Evolutionary conservation across 2,888 invertebrate genomes (phyloP).

Genomic region (Chesias legatella): DNA sequence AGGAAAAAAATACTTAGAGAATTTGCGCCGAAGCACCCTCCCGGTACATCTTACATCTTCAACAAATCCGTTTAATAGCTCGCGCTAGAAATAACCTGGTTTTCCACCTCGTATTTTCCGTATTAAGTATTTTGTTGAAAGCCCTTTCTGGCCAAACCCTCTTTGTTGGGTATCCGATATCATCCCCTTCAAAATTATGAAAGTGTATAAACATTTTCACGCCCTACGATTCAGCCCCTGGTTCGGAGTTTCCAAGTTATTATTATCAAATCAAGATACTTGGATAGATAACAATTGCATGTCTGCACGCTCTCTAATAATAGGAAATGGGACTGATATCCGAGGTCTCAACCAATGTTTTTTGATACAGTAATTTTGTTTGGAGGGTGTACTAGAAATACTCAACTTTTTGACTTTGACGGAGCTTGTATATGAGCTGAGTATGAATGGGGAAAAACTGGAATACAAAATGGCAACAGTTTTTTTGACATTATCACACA

Average conservation of each 20-base stretch:
- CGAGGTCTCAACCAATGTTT: conserved; percentile 72
- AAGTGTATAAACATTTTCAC: conserved; percentile 80
- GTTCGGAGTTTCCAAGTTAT: conserved; percentile 72
- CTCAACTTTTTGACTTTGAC: background rate
- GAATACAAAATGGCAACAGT: too few relatives aligned
- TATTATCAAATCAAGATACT: conserved; percentile 80
- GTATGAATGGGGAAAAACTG: too few relatives aligned
- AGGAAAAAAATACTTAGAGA: too few relatives aligned
- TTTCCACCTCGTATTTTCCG: conserved; percentile 68
- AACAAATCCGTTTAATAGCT: conserved; percentile 53
- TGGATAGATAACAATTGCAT: conserved; percentile 65
- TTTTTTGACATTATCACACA: too few relatives aligned
- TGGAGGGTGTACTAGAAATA: conserved; percentile 33
- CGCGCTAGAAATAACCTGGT: conserved; percentile 56
- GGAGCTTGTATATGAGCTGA: too few relatives aligned
- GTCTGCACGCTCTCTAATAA: conserved; percentile 56
- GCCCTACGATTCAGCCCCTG: conserved; percentile 62
- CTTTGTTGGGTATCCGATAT: conserved; percentile 64
- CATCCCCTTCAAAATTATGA: conserved; percentile 77
- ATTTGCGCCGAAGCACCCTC: conserved; percentile 5
- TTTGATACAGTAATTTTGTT: conserved; percentile 67
- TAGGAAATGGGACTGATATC: conserved; percentile 66
- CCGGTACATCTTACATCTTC: conserved; percentile 19
- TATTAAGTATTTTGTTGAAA: conserved; percentile 74
- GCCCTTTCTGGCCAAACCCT: conserved; percentile 60